Conservation (phyloP, 2,113 vertebrate species). For the Australoheros scitulus region DNA sequence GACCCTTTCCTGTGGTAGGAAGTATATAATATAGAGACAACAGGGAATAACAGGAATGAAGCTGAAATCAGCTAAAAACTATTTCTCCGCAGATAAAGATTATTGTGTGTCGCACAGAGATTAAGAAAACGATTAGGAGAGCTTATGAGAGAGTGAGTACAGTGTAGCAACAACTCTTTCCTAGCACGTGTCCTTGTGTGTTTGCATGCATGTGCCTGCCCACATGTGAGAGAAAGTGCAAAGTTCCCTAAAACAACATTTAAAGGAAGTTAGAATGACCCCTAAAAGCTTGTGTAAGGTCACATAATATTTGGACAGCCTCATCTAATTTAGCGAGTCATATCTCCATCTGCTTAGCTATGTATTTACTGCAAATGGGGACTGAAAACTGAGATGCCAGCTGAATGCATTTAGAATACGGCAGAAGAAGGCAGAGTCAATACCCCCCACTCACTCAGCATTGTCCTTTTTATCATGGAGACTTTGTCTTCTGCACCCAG, state of each 20-base stretch:
- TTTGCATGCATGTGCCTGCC: conserved; percentile 26
- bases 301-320: conserved; percentile 74
- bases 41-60: conserved; percentile 41
- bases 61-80: conserved; percentile 60
- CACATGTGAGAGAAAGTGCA: conserved; percentile 33
- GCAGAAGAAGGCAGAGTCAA: conserved; percentile 43
- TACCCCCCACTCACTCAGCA: background rate
- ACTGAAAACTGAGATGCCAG: conserved; percentile 71
- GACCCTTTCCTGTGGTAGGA: conserved; percentile 54
- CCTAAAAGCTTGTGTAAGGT: conserved; percentile 69
- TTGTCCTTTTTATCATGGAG: conserved; percentile 32
- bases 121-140: conserved; percentile 47
- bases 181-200: conserved; percentile 30
- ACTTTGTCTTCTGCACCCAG: conserved; percentile 53
- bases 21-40: conserved; percentile 33
- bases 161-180: conserved; percentile 22
- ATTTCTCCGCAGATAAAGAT: conserved; percentile 59
- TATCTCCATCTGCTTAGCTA: conserved; percentile 72
- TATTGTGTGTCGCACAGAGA: conserved; percentile 40
- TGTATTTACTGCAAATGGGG: conserved; percentile 67
- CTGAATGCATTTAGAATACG: conserved; percentile 73
- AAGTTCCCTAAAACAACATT: conserved; percentile 60
- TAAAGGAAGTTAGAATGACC: conserved; percentile 62
- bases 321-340: conserved; percentile 69
- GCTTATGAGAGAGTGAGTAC: conserved; percentile 27